Conservation (phyloP, 2,113 vertebrate genomes). For the Charadrius vociferus region DNA sequence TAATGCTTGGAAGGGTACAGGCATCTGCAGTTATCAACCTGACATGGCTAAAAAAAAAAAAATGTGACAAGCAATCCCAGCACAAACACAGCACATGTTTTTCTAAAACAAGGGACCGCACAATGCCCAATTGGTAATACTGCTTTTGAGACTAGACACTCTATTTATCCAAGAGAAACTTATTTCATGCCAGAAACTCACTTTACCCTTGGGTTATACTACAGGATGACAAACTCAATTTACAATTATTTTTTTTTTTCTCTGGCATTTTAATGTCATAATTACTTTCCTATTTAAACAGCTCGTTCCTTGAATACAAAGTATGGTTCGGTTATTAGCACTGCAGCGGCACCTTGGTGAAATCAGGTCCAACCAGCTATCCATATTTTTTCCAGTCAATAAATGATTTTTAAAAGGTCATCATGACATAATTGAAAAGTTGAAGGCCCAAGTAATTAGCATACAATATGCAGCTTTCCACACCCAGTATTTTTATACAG, state of each 20-base stretch:
- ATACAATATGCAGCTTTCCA: not conserved
- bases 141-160: not conserved
- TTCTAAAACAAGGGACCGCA: not conserved
- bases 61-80: not conserved
- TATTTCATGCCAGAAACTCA: not conserved
- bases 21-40: constrained; percentile 13
- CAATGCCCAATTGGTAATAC: not conserved
- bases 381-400: not conserved
- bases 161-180: not conserved
- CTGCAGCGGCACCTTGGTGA: not conserved
- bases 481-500: not conserved
- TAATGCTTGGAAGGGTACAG: constrained; percentile 32
- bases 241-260: not conserved
- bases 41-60: not conserved
- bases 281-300: constrained; percentile 26
- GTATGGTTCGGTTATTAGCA: not conserved
- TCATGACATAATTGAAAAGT: constrained; percentile 1
- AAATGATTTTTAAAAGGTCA: constrained; percentile 31
- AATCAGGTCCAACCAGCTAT: not conserved
- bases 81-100: not conserved
- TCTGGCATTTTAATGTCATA: constrained; percentile 9
- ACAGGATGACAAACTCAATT: not conserved
- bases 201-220: constrained; percentile 3
- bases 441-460: constrained; percentile 12
- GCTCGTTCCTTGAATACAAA: not conserved